phyloP scores from a whole-genome alignment of 2,113 vertebrate species.

The Charina bottae region DNA sequence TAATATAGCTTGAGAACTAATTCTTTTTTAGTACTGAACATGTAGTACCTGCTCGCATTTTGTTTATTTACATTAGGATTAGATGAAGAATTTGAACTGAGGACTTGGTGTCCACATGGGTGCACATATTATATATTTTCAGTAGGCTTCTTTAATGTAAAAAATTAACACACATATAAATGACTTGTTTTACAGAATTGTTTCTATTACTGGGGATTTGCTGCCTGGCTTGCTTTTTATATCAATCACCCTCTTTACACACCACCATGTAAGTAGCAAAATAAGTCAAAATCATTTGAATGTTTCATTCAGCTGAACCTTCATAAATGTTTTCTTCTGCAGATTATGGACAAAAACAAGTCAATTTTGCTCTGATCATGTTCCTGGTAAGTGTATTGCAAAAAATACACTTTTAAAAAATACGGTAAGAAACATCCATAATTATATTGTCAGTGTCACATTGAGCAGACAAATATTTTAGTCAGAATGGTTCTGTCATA shows the following conservation, averaged over 20 bases:
- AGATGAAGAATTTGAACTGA: background rate
- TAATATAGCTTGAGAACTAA: background rate
- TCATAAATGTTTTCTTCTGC: constrained; percentile 56
- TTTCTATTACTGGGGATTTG: constrained; percentile 88
- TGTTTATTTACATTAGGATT: background rate
- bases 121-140: background rate
- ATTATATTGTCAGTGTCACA: background rate
- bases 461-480: constrained; percentile 20
- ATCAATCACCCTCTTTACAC: constrained; percentile 93
- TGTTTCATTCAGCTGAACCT: background rate
- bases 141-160: background rate
- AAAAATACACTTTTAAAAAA: constrained; percentile 35
- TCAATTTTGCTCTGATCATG: constrained; percentile 79
- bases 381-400: constrained; percentile 80
- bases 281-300: constrained; percentile 26
- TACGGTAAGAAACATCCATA: constrained; percentile 9
- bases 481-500: background rate
- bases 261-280: constrained; percentile 83
- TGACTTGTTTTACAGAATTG: constrained; percentile 79
- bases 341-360: constrained; percentile 85
- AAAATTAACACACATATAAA: constrained; percentile 53
- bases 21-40: background rate
- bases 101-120: background rate
- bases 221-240: constrained; percentile 89
- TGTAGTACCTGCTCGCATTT: background rate